phyloP scores from a whole-genome alignment of 2,888 invertebrate genomes.

The Boloria euphrosyne region DNA sequence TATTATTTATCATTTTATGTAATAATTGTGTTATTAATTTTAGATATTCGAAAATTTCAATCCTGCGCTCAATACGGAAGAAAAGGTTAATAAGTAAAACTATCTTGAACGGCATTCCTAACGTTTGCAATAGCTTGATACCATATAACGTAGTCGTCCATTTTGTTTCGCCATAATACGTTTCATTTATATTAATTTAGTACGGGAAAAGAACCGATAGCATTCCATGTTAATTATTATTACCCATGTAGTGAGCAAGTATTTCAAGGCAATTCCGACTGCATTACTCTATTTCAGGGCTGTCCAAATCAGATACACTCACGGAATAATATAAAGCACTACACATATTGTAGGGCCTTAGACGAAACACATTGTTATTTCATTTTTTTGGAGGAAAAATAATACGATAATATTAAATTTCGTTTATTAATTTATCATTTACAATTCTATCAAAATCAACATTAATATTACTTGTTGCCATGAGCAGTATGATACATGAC shows the following conservation, averaged over 20 bases:
- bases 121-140: constrained; percentile 7
- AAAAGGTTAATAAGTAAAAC: constrained; percentile 9
- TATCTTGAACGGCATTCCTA: constrained; percentile 2
- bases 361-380: no score
- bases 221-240: constrained; percentile 7
- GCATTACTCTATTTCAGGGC: constrained; percentile 36
- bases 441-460: no score
- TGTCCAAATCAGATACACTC: no score
- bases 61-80: constrained; percentile 8
- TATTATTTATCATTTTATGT: background rate
- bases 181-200: constrained; percentile 1
- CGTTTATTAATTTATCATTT: no score
- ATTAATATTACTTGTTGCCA: no score
- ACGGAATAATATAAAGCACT: no score
- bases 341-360: no score
- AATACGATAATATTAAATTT: no score
- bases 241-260: constrained; percentile 18
- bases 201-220: constrained; percentile 7
- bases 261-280: constrained; percentile 40
- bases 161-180: constrained; percentile 9
- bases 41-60: constrained; percentile 19
- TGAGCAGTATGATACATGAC: no score
- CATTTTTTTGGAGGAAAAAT: no score
- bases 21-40: constrained; percentile 10
- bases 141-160: constrained; percentile 6